Evolutionary conservation across 2,797 vertebrate genomes (phyloP).

Genomic region (Takifugu rubripes): DNA sequence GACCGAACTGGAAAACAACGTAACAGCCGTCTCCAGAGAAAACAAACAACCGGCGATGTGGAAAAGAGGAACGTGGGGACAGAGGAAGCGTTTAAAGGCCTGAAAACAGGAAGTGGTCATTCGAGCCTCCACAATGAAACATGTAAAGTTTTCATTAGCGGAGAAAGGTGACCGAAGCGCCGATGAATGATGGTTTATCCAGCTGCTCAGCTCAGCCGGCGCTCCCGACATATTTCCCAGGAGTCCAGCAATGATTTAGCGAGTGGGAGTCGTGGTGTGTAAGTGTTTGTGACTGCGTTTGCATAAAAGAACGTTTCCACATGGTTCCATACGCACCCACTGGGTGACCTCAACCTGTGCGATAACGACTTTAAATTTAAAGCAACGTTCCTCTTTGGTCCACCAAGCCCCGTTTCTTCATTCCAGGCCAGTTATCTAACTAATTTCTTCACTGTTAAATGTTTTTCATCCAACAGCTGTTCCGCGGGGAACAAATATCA

Average conservation of each 20-base stretch:
- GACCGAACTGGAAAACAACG: background rate
- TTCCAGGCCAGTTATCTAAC: background rate
- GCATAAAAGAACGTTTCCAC: constrained; percentile 49
- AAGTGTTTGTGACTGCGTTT: constrained; percentile 23
- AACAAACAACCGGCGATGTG: background rate
- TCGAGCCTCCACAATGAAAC: constrained; percentile 32
- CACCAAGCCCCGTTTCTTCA: too few relatives aligned
- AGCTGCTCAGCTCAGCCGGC: constrained; percentile 26
- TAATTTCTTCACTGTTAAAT: constrained; percentile 10
- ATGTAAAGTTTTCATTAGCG: constrained; percentile 37
- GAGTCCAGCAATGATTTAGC: constrained; percentile 37
- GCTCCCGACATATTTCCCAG: constrained; percentile 35
- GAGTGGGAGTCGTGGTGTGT: constrained; percentile 20
- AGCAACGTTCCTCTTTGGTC: too few relatives aligned
- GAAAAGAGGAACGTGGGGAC: constrained; percentile 23
- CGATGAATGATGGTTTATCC: constrained; percentile 25
- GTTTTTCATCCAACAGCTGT: constrained; percentile 28
- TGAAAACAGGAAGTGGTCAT: constrained; percentile 41
- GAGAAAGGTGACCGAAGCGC: constrained; percentile 36
- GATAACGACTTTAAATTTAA: background rate
- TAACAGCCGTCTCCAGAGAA: too few relatives aligned
- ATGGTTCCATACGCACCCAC: constrained; percentile 34
- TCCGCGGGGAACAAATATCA: constrained; percentile 33
- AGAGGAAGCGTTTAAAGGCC: constrained; percentile 30
- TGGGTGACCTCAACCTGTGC: constrained; percentile 17